A percentile compares a stretch with the other conserved stretches of the same genome.
Evolutionary conservation across 2,797 vertebrate genomes (phyloP).

Genomic region (Lagorchestes hirsutus): DNA sequence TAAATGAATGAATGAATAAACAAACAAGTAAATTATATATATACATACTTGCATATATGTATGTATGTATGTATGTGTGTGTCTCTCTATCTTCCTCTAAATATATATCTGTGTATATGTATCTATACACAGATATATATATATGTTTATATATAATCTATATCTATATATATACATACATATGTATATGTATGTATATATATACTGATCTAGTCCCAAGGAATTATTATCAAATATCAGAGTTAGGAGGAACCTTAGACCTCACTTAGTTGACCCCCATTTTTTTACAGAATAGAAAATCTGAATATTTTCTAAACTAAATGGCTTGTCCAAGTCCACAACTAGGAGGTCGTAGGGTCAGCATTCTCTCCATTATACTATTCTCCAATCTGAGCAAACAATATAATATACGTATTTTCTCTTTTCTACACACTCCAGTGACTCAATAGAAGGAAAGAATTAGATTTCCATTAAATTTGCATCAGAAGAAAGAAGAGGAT

Average conservation of each 20-base stretch:
- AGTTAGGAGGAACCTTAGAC: neutral
- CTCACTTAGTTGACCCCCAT: neutral
- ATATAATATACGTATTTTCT: neutral
- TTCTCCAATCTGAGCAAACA: neutral
- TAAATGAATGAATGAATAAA: too few species aligned
- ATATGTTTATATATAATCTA: too few species aligned
- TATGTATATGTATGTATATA: too few species aligned
- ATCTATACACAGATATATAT: too few species aligned
- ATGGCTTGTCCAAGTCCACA: neutral
- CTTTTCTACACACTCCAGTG: neutral
- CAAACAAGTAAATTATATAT: too few species aligned
- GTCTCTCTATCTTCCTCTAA: too few species aligned
- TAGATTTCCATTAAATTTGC: neutral
- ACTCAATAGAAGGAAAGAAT: neutral
- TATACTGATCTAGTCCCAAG: neutral
- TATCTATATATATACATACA: too few species aligned
- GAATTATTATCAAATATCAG: neutral
- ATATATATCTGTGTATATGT: too few species aligned
- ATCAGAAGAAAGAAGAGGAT: neutral
- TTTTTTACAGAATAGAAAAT: neutral
- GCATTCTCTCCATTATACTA: neutral
- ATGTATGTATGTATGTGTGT: too few species aligned
- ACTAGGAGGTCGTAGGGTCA: neutral
- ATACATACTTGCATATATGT: too few species aligned
- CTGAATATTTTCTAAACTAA: neutral